A percentile compares a stretch with the other conserved stretches of the same genome.
These are phyloP conservation scores for Listrodromus nycthemerus DNA, from an alignment of 2,888 invertebrate species.

Conservation along the genomic window DNA sequence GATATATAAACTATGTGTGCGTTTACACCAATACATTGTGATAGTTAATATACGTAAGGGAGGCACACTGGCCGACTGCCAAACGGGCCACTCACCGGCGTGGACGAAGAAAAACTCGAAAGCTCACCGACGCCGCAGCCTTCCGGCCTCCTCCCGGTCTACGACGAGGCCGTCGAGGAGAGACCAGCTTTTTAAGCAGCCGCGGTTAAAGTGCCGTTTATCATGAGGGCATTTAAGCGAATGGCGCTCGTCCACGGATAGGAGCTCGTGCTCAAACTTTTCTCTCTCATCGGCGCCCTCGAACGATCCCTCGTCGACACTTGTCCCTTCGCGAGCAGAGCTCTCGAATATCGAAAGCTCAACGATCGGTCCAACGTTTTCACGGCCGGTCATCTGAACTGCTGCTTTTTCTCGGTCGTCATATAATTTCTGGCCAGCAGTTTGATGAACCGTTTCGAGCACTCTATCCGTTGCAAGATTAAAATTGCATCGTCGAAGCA, in stretches of 20 bases:
- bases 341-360: constrained; percentile 18
- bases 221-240: constrained; percentile 67
- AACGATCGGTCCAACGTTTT: constrained; percentile 9
- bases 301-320: constrained; percentile 4
- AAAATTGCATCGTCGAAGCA: not conserved
- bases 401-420: not conserved
- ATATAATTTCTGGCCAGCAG: too few relatives aligned
- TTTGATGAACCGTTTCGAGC: not conserved
- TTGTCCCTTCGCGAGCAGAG: constrained; percentile 2
- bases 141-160: constrained; percentile 33
- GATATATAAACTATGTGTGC: too few relatives aligned
- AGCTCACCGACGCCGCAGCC: constrained; percentile 52
- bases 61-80: constrained; percentile 67
- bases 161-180: constrained; percentile 44
- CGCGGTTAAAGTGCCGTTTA: constrained; percentile 70
- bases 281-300: constrained; percentile 3
- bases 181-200: constrained; percentile 65
- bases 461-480: not conserved
- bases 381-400: not conserved
- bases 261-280: constrained; percentile 53
- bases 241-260: constrained; percentile 50
- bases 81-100: constrained; percentile 63
- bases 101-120: constrained; percentile 60
- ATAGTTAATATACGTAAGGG: constrained; percentile 42
- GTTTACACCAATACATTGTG: constrained; percentile 19